Percentiles rank a stretch among this genome's conserved stretches.
These are phyloP conservation scores for Drosophila littoralis DNA, from an alignment of 1,140 invertebrate genomes.

Conservation along the genomic window DNA sequence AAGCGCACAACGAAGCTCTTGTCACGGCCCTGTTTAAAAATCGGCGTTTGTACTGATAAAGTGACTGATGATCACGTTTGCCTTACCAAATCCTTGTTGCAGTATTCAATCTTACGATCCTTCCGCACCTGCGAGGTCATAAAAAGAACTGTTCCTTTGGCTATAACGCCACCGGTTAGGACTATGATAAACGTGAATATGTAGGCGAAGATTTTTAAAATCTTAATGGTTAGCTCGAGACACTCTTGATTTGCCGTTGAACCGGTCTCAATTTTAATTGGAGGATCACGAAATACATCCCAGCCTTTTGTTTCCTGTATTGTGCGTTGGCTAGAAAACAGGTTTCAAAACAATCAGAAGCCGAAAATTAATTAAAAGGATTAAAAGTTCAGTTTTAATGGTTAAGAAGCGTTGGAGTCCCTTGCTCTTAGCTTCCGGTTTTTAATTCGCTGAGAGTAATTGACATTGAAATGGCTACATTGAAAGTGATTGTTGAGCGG, in stretches of 20 bases:
- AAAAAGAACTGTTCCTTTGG: constrained; percentile 94
- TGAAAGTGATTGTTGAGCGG: constrained; percentile 57
- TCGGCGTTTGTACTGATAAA: background rate
- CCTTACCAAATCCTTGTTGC: constrained; percentile 92
- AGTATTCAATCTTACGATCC: constrained; percentile 90
- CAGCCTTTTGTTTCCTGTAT: constrained; percentile 96
- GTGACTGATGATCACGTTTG: background rate
- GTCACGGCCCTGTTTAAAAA: constrained; percentile 88
- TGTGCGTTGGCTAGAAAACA: constrained; percentile 90
- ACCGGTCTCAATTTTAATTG: constrained; percentile 93
- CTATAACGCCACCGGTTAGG: constrained; percentile 91
- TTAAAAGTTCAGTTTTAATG: too few species aligned
- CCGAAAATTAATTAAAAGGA: background rate
- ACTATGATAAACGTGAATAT: constrained; percentile 93
- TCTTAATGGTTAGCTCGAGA: constrained; percentile 92
- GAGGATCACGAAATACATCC: constrained; percentile 97
- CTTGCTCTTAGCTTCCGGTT: constrained; percentile 53
- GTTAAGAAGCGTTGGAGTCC: background rate
- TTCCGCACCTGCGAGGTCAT: constrained; percentile 95
- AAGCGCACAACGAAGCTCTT: constrained; percentile 91
- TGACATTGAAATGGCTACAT: constrained; percentile 32
- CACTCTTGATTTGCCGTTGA: constrained; percentile 95
- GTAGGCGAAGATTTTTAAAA: constrained; percentile 94
- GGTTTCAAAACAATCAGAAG: background rate
- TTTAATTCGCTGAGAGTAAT: constrained; percentile 17